Conservation (phyloP, 2,113 vertebrate genomes). For the cattle (Bos taurus) region ARS-UCD2.0 NC_037337.1:38062501-38063000, state of each 20-base stretch:
- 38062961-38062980: constrained; percentile 16
- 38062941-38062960: background rate
- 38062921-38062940: background rate
- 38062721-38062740: background rate
- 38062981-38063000: background rate
- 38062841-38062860: background rate
- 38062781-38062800: background rate
- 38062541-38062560: background rate
- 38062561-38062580: background rate
- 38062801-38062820: background rate
- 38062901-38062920: background rate
- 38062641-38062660: background rate
- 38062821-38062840: background rate
- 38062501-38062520: background rate
- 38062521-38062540: background rate
- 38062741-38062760: constrained; percentile 1
- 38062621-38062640: background rate
- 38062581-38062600: background rate
- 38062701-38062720: background rate
- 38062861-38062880: constrained; percentile 2
- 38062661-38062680: background rate
- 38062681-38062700: background rate
- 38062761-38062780: background rate
- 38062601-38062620: background rate
- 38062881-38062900: constrained; percentile 22